phyloP scores from a whole-genome alignment of 2,113 vertebrate species.

The Struthidea cinerea region DNA sequence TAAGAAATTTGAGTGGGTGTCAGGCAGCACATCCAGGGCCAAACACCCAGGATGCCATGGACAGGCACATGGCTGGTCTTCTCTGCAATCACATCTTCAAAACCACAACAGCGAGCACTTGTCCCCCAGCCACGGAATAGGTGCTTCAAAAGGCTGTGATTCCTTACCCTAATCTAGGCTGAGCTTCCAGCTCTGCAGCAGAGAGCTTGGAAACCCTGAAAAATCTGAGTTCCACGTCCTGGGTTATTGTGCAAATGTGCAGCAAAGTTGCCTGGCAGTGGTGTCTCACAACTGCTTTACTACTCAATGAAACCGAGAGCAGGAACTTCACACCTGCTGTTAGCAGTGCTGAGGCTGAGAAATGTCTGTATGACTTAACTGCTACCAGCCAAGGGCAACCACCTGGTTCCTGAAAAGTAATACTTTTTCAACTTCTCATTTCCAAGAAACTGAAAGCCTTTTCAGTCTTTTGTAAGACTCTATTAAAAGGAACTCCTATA shows the following conservation, averaged over 20 bases:
- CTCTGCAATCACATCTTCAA: neutral
- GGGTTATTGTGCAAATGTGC: neutral
- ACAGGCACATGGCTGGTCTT: neutral
- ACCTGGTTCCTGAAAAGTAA: neutral
- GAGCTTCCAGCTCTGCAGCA: neutral
- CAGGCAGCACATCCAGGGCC: neutral
- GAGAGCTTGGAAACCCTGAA: neutral
- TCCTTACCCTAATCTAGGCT: neutral
- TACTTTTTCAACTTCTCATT: neutral
- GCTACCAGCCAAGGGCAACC: neutral
- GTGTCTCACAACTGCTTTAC: neutral
- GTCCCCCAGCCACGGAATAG: accelerated
- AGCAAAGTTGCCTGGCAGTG: neutral
- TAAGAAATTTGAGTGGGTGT: neutral
- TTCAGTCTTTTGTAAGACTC: neutral
- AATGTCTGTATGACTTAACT: neutral
- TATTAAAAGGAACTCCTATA: neutral
- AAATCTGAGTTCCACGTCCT: neutral
- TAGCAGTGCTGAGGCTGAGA: neutral
- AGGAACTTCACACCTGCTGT: neutral
- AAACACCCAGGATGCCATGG: neutral
- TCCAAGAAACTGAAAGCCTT: neutral
- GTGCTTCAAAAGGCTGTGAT: neutral
- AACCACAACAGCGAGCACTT: neutral
- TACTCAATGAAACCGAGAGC: neutral